phyloP scores from a whole-genome alignment of 2,888 invertebrate species.

The Melanchra persicariae region DNA sequence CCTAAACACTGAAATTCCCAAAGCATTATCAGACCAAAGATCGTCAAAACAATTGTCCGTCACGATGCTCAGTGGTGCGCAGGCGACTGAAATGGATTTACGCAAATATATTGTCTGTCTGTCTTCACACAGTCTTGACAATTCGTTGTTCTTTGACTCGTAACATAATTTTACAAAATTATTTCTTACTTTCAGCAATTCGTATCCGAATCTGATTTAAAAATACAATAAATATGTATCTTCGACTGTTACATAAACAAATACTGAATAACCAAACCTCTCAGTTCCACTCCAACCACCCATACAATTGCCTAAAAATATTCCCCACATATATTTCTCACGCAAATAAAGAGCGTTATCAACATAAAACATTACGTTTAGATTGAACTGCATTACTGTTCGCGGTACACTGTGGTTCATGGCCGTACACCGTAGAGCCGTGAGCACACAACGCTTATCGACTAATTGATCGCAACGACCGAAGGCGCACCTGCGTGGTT shows the following conservation, averaged over 20 bases:
- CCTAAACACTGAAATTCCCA: too few species aligned
- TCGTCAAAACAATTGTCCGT: too few species aligned
- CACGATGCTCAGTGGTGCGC: too few species aligned
- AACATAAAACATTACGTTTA: conserved; percentile 45
- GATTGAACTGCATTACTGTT: conserved; percentile 44
- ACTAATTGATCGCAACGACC: conserved; percentile 81
- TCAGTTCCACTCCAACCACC: background rate
- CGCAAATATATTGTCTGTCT: too few species aligned
- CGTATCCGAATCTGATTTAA: too few species aligned
- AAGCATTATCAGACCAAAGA: too few species aligned
- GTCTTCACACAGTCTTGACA: too few species aligned
- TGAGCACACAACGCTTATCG: conserved; percentile 76
- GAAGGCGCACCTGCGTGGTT: conserved; percentile 72
- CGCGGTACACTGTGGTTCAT: conserved; percentile 48
- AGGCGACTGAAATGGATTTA: too few species aligned
- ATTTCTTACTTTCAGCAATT: too few species aligned
- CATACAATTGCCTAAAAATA: conserved; percentile 28
- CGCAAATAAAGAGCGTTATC: conserved; percentile 48
- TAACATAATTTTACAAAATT: too few species aligned
- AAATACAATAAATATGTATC: too few species aligned
- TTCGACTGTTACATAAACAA: conserved; percentile 8
- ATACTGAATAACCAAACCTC: background rate
- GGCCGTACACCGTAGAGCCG: conserved; percentile 55
- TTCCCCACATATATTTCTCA: conserved; percentile 33
- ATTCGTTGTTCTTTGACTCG: too few species aligned